A percentile compares a stretch with the other conserved stretches of the same genome.
phyloP scores from a whole-genome alignment of 2,797 vertebrate species.

The Sebastes iracundus region DNA sequence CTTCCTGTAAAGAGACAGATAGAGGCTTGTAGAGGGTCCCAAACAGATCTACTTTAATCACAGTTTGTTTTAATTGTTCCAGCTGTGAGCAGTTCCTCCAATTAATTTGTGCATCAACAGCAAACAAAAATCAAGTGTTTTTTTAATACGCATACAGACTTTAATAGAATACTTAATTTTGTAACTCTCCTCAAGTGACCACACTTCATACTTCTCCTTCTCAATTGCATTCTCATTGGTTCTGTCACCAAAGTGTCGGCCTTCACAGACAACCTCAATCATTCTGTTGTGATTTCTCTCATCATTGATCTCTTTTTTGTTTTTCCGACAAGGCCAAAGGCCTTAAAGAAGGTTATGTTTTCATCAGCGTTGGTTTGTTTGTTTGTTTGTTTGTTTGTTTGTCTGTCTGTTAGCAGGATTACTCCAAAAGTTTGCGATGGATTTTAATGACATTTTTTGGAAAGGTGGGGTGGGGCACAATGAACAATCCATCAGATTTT shows the following conservation, averaged over 20 bases:
- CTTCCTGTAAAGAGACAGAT: not conserved
- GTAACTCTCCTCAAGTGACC: not conserved
- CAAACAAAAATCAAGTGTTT: not conserved
- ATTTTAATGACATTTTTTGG: too few relatives aligned
- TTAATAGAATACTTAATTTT: not conserved
- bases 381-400: too few relatives aligned
- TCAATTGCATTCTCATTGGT: slow-evolving; percentile 88
- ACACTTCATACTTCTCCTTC: not conserved
- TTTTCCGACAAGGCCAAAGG: slow-evolving; percentile 1
- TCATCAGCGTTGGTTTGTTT: too few relatives aligned
- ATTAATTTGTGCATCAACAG: not conserved
- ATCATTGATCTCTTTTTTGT: slow-evolving; percentile 61
- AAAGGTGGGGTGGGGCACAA: too few relatives aligned
- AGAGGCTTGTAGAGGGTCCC: not conserved
- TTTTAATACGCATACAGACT: not conserved
- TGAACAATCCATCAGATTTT: too few relatives aligned
- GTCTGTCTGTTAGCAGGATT: too few relatives aligned
- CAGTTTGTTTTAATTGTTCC: not conserved
- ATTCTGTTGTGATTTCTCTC: slow-evolving; percentile 85
- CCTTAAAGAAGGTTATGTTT: too few relatives aligned
- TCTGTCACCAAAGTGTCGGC: slow-evolving; percentile 98
- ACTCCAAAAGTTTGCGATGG: too few relatives aligned
- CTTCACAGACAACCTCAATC: slow-evolving; percentile 96
- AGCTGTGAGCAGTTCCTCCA: not conserved
- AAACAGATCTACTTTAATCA: not conserved